Evolutionary conservation across 2,888 invertebrate genomes (phyloP).

Genomic region (Anagyrus pseudococci): DNA sequence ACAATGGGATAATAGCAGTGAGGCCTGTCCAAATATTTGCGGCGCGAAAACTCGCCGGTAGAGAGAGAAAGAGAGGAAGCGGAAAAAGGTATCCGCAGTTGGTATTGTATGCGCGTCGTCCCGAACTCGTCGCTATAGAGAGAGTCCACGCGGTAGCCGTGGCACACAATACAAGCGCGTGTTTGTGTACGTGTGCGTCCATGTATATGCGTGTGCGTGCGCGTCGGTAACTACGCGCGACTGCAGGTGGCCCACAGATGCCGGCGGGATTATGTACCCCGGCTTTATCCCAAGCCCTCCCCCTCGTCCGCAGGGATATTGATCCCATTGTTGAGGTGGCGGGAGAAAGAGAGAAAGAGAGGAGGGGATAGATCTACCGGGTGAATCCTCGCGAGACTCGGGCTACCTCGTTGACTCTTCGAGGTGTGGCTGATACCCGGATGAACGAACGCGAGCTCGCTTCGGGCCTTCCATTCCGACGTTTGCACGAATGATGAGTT

Average conservation of each 20-base stretch:
- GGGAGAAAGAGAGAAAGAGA: not conserved
- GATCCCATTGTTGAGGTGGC: constrained; percentile 57
- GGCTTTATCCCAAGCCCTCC: constrained; percentile 51
- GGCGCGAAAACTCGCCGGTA: constrained; percentile 33
- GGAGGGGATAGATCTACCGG: not conserved
- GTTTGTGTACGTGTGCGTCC: too few relatives aligned
- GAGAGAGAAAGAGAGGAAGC: not conserved
- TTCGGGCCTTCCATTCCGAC: too few relatives aligned
- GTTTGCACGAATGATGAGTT: too few relatives aligned
- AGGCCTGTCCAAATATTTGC: constrained; percentile 58
- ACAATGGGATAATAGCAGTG: constrained; percentile 43
- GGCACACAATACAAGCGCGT: constrained; percentile 39
- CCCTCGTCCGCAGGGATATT: constrained; percentile 60
- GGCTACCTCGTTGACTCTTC: constrained; percentile 9
- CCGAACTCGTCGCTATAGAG: too few relatives aligned
- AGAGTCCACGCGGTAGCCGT: constrained; percentile 47
- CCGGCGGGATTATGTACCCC: constrained; percentile 52
- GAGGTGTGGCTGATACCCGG: constrained; percentile 11
- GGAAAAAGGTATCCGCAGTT: constrained; percentile 23
- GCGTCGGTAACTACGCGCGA: constrained; percentile 52
- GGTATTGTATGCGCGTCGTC: too few relatives aligned
- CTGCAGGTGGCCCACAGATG: constrained; percentile 62
- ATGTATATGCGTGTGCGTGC: not conserved
- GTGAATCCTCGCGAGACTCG: too few relatives aligned
- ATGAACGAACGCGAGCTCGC: constrained; percentile 6